Evolutionary conservation across 2,888 invertebrate species (phyloP).

Genomic region (Stictocephala bisonia): DNA sequence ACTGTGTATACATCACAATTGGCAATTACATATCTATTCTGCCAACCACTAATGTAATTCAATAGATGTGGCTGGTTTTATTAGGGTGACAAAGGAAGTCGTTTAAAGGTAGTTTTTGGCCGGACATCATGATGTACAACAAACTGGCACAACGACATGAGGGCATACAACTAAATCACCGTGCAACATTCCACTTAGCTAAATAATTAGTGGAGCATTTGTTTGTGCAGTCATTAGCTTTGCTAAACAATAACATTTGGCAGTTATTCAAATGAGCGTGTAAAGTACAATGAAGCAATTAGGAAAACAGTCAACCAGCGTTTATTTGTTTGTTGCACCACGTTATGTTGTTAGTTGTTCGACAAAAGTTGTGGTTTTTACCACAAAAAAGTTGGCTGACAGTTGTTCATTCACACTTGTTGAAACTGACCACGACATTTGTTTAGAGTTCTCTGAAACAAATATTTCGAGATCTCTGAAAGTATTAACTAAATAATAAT

Average conservation of each 20-base stretch:
- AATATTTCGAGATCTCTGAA: no score
- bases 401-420: no score
- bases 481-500: no score
- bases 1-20: no score
- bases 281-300: constrained; percentile 19
- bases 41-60: no score
- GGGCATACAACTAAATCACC: constrained; percentile 37
- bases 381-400: no score
- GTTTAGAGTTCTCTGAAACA: no score
- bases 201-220: constrained; percentile 36
- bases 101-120: no score
- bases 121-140: not conserved
- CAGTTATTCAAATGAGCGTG: constrained; percentile 43
- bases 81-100: no score
- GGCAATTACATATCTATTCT: no score
- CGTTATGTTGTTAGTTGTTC: constrained; percentile 15
- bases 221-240: constrained; percentile 28
- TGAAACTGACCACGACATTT: no score
- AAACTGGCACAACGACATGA: constrained; percentile 14
- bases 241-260: constrained; percentile 45
- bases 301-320: not conserved
- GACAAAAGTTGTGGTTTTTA: constrained; percentile 31
- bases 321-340: constrained; percentile 27
- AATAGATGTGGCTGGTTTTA: no score
- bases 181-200: constrained; percentile 25